Base-by-base conservation (phyloP, 2,113 vertebrate species). In the Equus przewalskii region DNA sequence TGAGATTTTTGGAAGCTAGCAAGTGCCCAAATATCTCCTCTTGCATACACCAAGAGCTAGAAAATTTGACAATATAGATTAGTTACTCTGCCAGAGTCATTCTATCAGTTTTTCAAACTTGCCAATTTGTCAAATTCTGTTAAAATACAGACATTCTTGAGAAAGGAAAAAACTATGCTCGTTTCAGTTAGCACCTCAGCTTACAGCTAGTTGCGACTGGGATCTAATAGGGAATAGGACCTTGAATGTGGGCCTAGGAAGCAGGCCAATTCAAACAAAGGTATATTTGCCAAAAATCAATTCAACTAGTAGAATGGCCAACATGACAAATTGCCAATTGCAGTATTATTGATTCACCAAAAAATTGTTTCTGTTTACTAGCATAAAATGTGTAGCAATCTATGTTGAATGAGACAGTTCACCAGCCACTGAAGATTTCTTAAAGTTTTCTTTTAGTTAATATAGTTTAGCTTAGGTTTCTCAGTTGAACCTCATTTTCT, bases 391-490 rank as follows among this genome's bases (percentile, higher is more conserved):
- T 94, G n/a, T 69, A 96, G 44, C 36, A 87, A 46, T 73, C 54
- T 82, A 44, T 54, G 78, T 85, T 84, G 18, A 94, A 91, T 89
- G 69, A 94, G 28, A 72, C 30, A 72, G 72, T 89, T 94, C 28
- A 91, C 19, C 18, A 90, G 24, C 36, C 70, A 90, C 13, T 91
- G 75, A 79, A 87, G 64, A 36, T 30, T 72, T 94, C 80, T 89
- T 28, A 15, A 65, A 83, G 36, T 58, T 72, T 92, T 86, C 33
- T 82, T 82, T 97, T 86, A 76, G 24, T 82, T 94, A 90, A 86
- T n/a, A 26, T 30, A 87, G 9, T 79, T 96, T n/a, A 72, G 11
- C 54, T 96, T 69, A 67, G 60, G 41, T 94, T 96, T 96, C n/a
- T 90, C 69, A 58, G 28, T 41, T 64, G 65, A 56, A 79, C 69